Base-by-base conservation (phyloP, 2,888 invertebrate species). In the Cheilosia urbana region DNA sequence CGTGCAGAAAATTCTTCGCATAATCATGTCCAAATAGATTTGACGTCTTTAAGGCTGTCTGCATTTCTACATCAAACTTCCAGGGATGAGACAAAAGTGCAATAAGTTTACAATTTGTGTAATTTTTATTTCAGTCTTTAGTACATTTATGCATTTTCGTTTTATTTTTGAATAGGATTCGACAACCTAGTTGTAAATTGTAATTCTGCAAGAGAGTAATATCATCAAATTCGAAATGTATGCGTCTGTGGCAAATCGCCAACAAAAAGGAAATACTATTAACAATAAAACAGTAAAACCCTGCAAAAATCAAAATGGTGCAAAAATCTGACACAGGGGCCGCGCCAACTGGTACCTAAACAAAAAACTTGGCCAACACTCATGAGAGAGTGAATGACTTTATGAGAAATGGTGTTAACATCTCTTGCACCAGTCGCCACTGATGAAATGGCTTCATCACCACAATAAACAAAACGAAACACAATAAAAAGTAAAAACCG, bases 291-390 rank as follows among this genome's bases (percentile, higher is more conserved):
- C n/a, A 6, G 17, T n/a, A 42, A 4, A 45, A 27, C 4, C 17
- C 42, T 21, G 6, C 27, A 45, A 63, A 73, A 63, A 55, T 55
- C 53, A 63, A 73, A 55, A 55, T 55, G 73, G 65, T 73, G 75
- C 75, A 63, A 75, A 75, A 75, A 63, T 57, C 37, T 37, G 17
- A 37, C 47, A 21, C 47, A 45, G 76, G 30, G 51, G 75, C 34
- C 57, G 65, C 37, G 27, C 24, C 9, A 21, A 24, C 24, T 45
- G 49, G 21, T 34, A 55, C 27, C 30, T 13, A 0, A 21, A n/a
- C n/a, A n/a, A 58, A 69, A 47, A 76, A 58, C 76, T 68, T 76
- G 60, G 76, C 51, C 75, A 65, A 75, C 55, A 75, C 47, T 24
- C 45, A 13, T 37, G 13, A 4, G 57, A 55, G 45, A 47, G 65